These are phyloP conservation scores for Tenthredo livida DNA, from an alignment of 2,888 invertebrate species.

Conservation along the genomic window DNA sequence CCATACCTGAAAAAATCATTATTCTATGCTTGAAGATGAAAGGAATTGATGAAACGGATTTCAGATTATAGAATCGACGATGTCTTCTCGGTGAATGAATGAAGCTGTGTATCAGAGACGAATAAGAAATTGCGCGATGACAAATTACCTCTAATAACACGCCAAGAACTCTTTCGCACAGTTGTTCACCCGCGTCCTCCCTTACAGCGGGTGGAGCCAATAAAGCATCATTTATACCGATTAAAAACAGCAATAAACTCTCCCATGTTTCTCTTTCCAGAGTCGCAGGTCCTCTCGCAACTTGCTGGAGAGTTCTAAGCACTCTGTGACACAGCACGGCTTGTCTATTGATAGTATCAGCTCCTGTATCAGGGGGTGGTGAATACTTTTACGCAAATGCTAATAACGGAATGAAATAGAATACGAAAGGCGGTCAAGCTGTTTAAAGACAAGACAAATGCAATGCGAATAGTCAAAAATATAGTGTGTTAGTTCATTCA, in stretches of 20 bases:
- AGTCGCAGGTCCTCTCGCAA: conserved; percentile 86
- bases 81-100: neutral
- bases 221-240: conserved; percentile 94
- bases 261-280: conserved; percentile 96
- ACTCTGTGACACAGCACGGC: conserved; percentile 96
- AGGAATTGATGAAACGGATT: neutral
- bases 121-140: neutral
- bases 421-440: conserved; percentile 39
- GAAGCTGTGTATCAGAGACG: neutral
- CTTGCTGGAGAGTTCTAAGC: conserved; percentile 89
- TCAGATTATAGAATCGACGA: neutral
- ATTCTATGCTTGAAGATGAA: conserved; percentile 20
- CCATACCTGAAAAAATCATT: conserved; percentile 80
- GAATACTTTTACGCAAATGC: neutral
- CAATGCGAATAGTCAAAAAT: neutral
- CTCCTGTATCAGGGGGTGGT: conserved; percentile 80
- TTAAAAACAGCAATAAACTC: conserved; percentile 90
- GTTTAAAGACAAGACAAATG: conserved; percentile 33
- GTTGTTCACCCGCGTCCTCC: conserved; percentile 96
- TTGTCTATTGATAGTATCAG: conserved; percentile 95
- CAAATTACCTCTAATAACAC: conserved; percentile 93
- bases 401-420: conserved; percentile 43
- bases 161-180: conserved; percentile 95
- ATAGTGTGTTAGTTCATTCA: conserved; percentile 50
- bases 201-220: conserved; percentile 95